These are phyloP conservation scores for Aplochiton taeniatus DNA, from an alignment of 2,797 vertebrate species.

Conservation along the genomic window DNA sequence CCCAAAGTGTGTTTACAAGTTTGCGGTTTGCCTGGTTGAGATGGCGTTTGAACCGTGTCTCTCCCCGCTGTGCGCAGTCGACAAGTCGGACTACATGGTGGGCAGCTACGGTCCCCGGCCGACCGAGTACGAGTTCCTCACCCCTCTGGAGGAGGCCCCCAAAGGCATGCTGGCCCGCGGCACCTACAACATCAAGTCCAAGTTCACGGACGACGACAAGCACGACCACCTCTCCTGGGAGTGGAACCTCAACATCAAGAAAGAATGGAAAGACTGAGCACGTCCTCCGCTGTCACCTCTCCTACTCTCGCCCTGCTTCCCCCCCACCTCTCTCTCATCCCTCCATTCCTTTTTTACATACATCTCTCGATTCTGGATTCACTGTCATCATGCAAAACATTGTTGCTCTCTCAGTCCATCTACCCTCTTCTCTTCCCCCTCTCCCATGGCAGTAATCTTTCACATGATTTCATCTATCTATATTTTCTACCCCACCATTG, in stretches of 20 bases:
- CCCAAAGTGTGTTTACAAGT: no score
- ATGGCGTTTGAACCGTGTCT: neutral
- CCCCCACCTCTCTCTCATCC: neutral
- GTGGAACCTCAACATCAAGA: conserved; percentile 97
- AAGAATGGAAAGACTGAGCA: conserved; percentile 92
- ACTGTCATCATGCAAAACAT: conserved; percentile 14
- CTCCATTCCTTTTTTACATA: neutral
- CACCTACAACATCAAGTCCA: conserved; percentile 91
- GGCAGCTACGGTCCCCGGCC: conserved; percentile 92
- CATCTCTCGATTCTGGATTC: neutral
- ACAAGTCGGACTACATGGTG: conserved; percentile 93
- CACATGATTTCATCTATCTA: conserved; percentile 34
- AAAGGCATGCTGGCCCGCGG: conserved; percentile 90
- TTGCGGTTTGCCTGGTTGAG: no score
- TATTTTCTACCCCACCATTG: neutral
- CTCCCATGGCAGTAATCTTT: conserved; percentile 6
- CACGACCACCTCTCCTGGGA: conserved; percentile 97
- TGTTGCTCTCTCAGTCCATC: conserved; percentile 58
- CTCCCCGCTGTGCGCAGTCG: conserved; percentile 57
- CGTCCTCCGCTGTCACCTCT: no score
- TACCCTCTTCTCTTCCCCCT: neutral
- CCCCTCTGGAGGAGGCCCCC: conserved; percentile 90
- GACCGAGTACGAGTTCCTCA: conserved; percentile 91
- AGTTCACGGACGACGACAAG: conserved; percentile 96
- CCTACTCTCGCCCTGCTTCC: conserved; percentile 10